Evolutionary conservation across 2,888 invertebrate species (phyloP).

Genomic region (Acleris emargana): DNA sequence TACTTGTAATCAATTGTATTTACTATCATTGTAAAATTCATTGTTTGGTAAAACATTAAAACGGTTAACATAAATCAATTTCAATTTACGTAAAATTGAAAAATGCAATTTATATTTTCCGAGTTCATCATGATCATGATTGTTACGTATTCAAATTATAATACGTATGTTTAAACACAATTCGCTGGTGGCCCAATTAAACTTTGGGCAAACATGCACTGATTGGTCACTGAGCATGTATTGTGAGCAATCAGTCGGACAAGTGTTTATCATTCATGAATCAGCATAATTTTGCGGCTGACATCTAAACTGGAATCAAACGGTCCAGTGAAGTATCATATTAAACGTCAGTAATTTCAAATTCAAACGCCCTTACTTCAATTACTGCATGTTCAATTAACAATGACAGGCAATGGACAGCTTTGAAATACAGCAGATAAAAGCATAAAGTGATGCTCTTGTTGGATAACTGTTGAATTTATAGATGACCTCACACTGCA

Average conservation of each 20-base stretch:
- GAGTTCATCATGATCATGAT: conserved; percentile 1
- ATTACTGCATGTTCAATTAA: too few relatives aligned
- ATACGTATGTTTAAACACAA: conserved; percentile 19
- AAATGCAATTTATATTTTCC: background rate
- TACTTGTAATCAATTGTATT: too few relatives aligned
- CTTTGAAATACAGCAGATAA: too few relatives aligned
- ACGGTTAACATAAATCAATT: too few relatives aligned
- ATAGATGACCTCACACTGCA: too few relatives aligned
- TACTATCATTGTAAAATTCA: too few relatives aligned
- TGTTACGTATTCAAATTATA: conserved; percentile 3
- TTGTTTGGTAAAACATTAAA: too few relatives aligned
- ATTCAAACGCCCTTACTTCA: too few relatives aligned
- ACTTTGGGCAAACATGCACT: conserved; percentile 21
- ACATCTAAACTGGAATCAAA: conserved; percentile 47
- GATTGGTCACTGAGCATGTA: conserved; percentile 41
- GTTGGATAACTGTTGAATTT: too few relatives aligned
- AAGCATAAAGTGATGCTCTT: too few relatives aligned
- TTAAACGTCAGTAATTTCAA: conserved; percentile 51
- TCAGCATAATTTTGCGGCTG: conserved; percentile 66
- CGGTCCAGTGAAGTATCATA: conserved; percentile 53
- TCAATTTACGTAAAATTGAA: too few relatives aligned
- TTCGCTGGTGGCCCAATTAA: conserved; percentile 23
- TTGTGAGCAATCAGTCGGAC: conserved; percentile 59
- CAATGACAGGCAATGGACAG: too few relatives aligned
- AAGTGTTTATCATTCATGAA: conserved; percentile 62